Evolutionary conservation across 2,888 invertebrate genomes (phyloP).

Genomic region (Caenorhabditis zanzibari): DNA sequence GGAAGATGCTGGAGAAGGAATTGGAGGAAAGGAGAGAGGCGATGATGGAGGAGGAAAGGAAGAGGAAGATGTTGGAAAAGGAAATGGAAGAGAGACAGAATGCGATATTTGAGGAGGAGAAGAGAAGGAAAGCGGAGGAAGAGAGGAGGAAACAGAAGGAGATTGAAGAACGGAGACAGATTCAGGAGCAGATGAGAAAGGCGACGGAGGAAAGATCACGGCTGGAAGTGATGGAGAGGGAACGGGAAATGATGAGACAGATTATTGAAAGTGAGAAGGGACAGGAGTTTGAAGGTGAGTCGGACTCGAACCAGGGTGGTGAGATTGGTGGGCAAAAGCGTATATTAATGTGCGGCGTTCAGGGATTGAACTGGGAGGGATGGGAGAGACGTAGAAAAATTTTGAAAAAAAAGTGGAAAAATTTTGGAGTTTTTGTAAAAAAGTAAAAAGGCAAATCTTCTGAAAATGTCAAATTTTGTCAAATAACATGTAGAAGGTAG

Average conservation of each 20-base stretch:
- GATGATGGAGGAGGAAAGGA: conserved; percentile 38
- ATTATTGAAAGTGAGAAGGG: conserved; percentile 45
- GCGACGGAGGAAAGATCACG: conserved; percentile 38
- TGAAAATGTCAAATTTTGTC: no score
- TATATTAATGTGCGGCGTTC: no score
- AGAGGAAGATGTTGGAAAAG: conserved; percentile 42
- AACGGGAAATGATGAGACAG: conserved; percentile 57
- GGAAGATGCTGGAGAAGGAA: conserved; percentile 33
- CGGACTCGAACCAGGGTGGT: no score
- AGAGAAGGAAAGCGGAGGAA: conserved; percentile 43
- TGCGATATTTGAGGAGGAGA: conserved; percentile 48
- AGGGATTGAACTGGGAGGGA: no score
- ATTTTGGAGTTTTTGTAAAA: no score
- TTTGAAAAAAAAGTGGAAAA: no score
- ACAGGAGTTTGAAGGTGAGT: conserved; percentile 1
- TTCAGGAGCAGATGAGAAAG: conserved; percentile 50
- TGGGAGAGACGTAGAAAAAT: no score
- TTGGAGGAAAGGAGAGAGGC: conserved; percentile 23
- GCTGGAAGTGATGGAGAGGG: conserved; percentile 50
- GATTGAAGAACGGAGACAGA: conserved; percentile 33
- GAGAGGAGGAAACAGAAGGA: conserved; percentile 40
- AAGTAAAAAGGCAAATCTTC: no score
- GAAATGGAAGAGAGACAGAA: conserved; percentile 51
- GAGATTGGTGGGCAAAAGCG: no score
- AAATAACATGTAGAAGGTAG: no score